Percentiles rank a stretch among this genome's conserved stretches.
phyloP scores from a whole-genome alignment of 2,113 vertebrate species.

The Pycnonotus jocosus region DNA sequence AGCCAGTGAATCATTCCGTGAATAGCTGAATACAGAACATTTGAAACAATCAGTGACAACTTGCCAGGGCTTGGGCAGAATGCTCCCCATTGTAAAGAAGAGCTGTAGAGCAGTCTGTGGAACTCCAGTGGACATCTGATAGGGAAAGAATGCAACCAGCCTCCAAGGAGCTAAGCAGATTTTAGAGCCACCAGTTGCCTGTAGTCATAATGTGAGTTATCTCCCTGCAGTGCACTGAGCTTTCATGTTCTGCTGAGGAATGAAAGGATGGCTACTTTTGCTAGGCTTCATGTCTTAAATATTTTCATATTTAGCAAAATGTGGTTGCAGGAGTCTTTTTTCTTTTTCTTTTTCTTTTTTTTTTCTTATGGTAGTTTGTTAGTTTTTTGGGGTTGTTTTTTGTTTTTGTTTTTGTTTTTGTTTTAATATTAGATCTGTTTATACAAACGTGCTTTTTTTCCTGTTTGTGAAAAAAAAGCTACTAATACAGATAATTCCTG shows the following conservation, averaged over 20 bases:
- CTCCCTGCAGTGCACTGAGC: background rate
- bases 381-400: too few relatives aligned
- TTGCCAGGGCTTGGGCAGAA: conserved; percentile 21
- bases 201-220: background rate
- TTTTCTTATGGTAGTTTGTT: too few relatives aligned
- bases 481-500: background rate
- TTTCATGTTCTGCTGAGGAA: background rate
- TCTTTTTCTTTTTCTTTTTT: too few relatives aligned
- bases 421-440: background rate
- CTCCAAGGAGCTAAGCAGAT: conserved; percentile 11
- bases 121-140: conserved; percentile 14
- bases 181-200: background rate
- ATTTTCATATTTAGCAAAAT: background rate
- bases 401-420: background rate
- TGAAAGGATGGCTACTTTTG: background rate
- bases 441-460: background rate
- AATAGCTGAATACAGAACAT: conserved; percentile 38
- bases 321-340: fast-evolving
- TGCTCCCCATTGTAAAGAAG: background rate
- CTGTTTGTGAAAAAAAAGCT: background rate
- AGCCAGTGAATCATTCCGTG: conserved; percentile 26
- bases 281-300: background rate
- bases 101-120: background rate
- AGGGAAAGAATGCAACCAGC: background rate
- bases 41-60: conserved; percentile 52